These are phyloP conservation scores for Haemorhous mexicanus DNA, from an alignment of 2,113 vertebrate species.

Conservation along the genomic window DNA sequence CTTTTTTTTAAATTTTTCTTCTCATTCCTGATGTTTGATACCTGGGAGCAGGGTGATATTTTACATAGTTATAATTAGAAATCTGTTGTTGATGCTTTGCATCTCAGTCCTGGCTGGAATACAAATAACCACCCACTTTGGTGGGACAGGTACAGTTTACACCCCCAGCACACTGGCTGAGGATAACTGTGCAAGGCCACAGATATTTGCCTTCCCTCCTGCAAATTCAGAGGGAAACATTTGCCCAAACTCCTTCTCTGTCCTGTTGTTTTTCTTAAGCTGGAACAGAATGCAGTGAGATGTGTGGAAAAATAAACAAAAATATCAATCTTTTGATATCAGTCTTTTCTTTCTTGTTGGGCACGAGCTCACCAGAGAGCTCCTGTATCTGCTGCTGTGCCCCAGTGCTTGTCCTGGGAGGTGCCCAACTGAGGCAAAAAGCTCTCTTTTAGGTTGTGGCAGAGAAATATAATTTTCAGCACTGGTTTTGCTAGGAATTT, in stretches of 20 bases:
- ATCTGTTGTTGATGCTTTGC: not conserved
- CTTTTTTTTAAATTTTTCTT: not conserved
- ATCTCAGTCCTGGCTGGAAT: not conserved
- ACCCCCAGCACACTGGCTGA: not conserved
- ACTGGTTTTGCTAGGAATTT: not conserved
- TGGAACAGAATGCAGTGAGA: not conserved
- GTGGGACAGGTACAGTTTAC: not conserved
- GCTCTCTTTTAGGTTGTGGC: not conserved
- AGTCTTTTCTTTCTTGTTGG: not conserved
- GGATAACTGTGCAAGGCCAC: not conserved
- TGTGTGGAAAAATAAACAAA: not conserved
- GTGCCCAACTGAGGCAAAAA: not conserved
- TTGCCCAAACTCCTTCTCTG: not conserved
- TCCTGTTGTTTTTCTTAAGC: not conserved
- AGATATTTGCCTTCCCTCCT: not conserved
- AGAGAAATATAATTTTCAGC: not conserved
- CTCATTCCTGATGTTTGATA: not conserved
- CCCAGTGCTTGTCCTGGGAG: not conserved
- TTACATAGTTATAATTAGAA: not conserved
- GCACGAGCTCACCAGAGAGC: not conserved
- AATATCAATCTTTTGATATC: not conserved
- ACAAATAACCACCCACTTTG: not conserved
- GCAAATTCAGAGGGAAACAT: not conserved
- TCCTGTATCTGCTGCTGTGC: not conserved
- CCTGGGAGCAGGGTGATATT: not conserved